Conservation (phyloP, 1,140 invertebrate species). For the Dysdera silvatica region DNA sequence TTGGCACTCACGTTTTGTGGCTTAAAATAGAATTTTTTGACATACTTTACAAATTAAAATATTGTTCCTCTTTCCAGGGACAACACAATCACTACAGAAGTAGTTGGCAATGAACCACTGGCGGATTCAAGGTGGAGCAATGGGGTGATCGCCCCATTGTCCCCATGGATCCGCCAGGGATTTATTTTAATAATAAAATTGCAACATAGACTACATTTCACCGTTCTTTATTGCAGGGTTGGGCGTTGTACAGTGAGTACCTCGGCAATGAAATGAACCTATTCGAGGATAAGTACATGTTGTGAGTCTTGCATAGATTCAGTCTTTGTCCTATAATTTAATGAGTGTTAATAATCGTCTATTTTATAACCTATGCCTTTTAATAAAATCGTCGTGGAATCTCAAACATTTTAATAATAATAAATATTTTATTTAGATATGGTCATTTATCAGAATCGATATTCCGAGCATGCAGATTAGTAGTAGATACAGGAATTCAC, state of each 20-base stretch:
- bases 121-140: too few species aligned
- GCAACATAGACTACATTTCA: too few species aligned
- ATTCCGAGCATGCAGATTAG: slow-evolving; percentile 43
- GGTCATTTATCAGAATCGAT: slow-evolving; percentile 43
- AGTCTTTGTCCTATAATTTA: neutral
- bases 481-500: slow-evolving; percentile 49
- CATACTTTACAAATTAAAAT: too few species aligned
- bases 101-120: too few species aligned
- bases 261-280: slow-evolving; percentile 45
- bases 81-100: too few species aligned
- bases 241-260: slow-evolving; percentile 46
- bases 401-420: neutral
- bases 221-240: slow-evolving; percentile 38
- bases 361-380: neutral
- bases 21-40: too few species aligned
- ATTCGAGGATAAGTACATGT: slow-evolving; percentile 39
- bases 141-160: too few species aligned
- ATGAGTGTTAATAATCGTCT: neutral
- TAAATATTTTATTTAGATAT: slow-evolving; percentile 2
- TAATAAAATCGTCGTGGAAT: neutral
- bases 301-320: slow-evolving; percentile 37
- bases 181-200: too few species aligned
- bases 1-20: too few species aligned
- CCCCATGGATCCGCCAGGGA: too few species aligned
- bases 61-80: too few species aligned